A percentile compares a stretch with the other conserved stretches of the same genome.
phyloP scores from a whole-genome alignment of 2,797 vertebrate genomes.

The Taeniopygia guttata region DNA sequence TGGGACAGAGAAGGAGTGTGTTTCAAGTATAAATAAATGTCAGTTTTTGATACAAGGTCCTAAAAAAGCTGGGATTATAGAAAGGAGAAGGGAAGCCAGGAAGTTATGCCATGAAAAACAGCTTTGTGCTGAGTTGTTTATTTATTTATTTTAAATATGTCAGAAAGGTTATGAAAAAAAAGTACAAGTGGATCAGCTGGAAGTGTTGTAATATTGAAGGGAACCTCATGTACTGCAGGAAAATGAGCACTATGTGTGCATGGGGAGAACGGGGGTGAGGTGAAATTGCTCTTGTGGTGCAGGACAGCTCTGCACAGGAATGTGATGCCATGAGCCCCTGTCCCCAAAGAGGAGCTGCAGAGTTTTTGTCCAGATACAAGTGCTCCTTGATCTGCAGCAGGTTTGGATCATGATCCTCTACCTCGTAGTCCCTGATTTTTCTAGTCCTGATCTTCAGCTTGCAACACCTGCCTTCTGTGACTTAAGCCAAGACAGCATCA shows the following conservation, averaged over 20 bases:
- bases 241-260: not conserved
- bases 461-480: not conserved
- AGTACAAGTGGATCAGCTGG: not conserved
- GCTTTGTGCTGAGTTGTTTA: not conserved
- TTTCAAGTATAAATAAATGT: not conserved
- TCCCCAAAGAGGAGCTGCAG: accelerated
- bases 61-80: not conserved
- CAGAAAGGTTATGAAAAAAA: not conserved
- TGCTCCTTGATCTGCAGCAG: not conserved
- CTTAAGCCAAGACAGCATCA: not conserved
- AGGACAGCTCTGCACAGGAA: not conserved
- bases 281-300: accelerated
- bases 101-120: not conserved
- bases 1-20: not conserved
- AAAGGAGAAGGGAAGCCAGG: not conserved
- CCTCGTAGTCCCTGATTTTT: not conserved
- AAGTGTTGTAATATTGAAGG: slow-evolving; percentile 17
- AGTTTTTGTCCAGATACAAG: not conserved
- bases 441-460: not conserved
- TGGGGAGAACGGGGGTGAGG: not conserved
- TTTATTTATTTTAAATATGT: not conserved
- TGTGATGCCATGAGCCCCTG: not conserved
- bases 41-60: not conserved
- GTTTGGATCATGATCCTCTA: not conserved
- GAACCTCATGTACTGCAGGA: not conserved